These are phyloP conservation scores for Callimorpha dominula DNA, from an alignment of 2,888 invertebrate species.

Conservation along the genomic window DNA sequence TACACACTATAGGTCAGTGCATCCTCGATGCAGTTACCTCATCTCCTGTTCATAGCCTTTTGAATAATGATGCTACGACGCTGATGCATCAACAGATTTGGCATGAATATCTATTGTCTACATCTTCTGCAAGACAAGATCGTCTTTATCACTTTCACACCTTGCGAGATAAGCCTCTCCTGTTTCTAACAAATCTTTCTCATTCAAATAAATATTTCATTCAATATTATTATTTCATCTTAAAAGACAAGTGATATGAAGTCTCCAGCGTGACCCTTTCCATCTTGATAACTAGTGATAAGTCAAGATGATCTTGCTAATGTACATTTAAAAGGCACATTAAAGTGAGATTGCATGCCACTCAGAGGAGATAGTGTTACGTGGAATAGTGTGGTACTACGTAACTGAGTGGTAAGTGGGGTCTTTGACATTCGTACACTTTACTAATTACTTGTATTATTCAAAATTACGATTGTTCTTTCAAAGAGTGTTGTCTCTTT, in stretches of 20 bases:
- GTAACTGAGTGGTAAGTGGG: constrained; percentile 25
- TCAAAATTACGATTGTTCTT: neutral
- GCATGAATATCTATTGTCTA: too few relatives aligned
- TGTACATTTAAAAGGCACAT: constrained; percentile 20
- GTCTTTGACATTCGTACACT: neutral
- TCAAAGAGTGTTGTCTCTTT: neutral
- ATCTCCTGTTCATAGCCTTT: too few relatives aligned
- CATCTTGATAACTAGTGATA: constrained; percentile 14
- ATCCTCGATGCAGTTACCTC: too few relatives aligned
- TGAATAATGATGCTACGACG: too few relatives aligned
- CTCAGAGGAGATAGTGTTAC: constrained; percentile 28
- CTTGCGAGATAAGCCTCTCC: too few relatives aligned
- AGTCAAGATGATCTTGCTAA: constrained; percentile 12
- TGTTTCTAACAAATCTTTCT: too few relatives aligned
- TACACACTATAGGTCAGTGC: too few relatives aligned
- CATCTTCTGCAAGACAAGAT: too few relatives aligned
- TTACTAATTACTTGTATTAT: neutral
- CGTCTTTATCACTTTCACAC: too few relatives aligned
- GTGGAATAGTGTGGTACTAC: constrained; percentile 15
- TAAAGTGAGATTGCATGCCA: constrained; percentile 35
- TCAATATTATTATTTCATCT: neutral
- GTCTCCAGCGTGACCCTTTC: neutral
- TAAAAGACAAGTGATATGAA: neutral
- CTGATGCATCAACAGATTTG: too few relatives aligned
- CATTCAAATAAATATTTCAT: too few relatives aligned